Conservation (phyloP, 2,113 vertebrate species). For the Ceratotherium simum region DNA sequence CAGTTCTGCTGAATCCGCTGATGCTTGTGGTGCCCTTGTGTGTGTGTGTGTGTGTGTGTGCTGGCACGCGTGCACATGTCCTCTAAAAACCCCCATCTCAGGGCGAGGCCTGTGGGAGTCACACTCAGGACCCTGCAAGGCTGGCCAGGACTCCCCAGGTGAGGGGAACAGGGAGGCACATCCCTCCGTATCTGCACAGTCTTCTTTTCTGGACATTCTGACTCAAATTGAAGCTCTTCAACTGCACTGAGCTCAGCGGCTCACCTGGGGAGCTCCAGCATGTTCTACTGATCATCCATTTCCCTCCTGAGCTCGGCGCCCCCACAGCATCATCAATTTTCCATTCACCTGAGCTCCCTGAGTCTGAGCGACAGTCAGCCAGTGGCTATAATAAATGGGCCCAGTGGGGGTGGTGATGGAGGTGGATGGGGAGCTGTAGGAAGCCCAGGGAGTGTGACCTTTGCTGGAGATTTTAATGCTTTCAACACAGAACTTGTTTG, state of each 20-base stretch:
- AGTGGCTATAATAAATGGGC: too few species aligned
- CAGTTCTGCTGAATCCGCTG: neutral
- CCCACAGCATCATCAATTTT: neutral
- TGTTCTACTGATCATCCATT: neutral
- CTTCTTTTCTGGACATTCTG: neutral
- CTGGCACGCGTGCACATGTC: too few species aligned
- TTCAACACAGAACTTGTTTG: neutral
- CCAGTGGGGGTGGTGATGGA: accelerated
- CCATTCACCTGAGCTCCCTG: too few species aligned
- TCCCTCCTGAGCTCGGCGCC: neutral
- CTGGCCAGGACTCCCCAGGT: neutral
- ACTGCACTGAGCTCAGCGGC: neutral
- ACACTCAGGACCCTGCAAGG: neutral
- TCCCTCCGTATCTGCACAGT: too few species aligned
- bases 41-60: accelerated
- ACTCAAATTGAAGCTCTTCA: neutral
- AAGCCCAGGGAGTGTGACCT: too few species aligned
- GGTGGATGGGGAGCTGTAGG: accelerated
- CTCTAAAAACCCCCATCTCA: neutral
- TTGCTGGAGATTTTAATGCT: neutral
- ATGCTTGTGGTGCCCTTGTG: neutral
- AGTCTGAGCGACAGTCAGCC: too few species aligned
- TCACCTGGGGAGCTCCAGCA: accelerated
- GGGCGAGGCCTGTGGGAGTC: neutral
- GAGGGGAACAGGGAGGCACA: neutral